These are phyloP conservation scores for Syngnathoides biaculeatus DNA, from an alignment of 2,113 vertebrate genomes.

Conservation along the genomic window DNA sequence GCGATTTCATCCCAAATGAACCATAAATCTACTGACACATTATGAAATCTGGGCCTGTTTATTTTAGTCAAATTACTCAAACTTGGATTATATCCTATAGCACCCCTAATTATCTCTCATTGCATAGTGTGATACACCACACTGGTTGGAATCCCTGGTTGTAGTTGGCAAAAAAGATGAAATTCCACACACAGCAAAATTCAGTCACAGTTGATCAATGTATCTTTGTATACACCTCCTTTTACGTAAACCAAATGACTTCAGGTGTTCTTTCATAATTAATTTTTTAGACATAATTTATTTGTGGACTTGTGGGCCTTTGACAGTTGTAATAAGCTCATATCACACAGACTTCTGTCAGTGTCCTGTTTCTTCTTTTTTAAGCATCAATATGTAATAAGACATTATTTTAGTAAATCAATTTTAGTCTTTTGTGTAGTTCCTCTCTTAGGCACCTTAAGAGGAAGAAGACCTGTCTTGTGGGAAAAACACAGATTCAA, in stretches of 20 bases:
- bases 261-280: no score
- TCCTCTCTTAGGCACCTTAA: conserved; percentile 14
- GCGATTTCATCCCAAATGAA: not conserved
- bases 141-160: not conserved
- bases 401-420: not conserved
- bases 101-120: no score
- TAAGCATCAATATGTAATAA: not conserved
- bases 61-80: no score
- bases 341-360: not conserved
- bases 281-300: not conserved
- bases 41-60: not conserved
- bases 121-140: no score
- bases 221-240: no score
- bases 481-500: conserved; percentile 58
- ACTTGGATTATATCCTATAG: no score
- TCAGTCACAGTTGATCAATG: no score
- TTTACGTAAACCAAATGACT: no score
- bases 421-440: not conserved
- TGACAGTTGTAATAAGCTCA: not conserved
- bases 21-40: not conserved
- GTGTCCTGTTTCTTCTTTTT: not conserved
- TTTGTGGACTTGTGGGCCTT: not conserved
- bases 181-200: not conserved
- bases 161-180: not conserved
- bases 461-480: conserved; percentile 20